These are phyloP conservation scores for Micromys minutus DNA, from an alignment of 2,113 vertebrate genomes.

Conservation along the genomic window DNA sequence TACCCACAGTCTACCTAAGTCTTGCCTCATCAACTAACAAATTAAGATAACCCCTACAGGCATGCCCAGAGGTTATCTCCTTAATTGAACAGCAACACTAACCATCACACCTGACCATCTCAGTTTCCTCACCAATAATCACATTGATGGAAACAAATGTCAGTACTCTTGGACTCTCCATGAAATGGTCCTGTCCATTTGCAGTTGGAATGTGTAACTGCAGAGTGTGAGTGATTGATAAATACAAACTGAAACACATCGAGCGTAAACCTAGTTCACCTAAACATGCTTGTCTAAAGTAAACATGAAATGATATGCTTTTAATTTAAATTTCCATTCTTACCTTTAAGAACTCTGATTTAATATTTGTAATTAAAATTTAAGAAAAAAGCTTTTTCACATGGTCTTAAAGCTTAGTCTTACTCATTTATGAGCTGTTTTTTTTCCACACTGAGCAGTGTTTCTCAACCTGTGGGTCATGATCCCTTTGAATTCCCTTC, in stretches of 20 bases:
- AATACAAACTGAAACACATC: not conserved
- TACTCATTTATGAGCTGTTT: constrained; percentile 24
- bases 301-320: not conserved
- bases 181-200: not conserved
- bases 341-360: not conserved
- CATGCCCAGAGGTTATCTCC: not conserved
- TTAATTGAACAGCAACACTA: not conserved
- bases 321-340: constrained; percentile 35
- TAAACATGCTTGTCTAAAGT: not conserved
- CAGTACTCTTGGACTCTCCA: no score
- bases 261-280: not conserved
- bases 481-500: not conserved
- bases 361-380: constrained; percentile 36
- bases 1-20: not conserved
- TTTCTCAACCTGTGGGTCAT: not conserved
- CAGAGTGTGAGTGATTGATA: not conserved
- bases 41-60: not conserved
- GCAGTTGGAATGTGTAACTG: not conserved
- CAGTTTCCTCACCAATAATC: not conserved
- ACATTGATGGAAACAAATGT: not conserved
- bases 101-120: not conserved
- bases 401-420: not conserved
- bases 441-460: not conserved
- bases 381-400: not conserved
- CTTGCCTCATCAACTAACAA: not conserved